These are phyloP conservation scores for Pongo pygmaeus DNA, from an alignment of 2,113 vertebrate genomes.

Conservation along the genomic window DNA sequence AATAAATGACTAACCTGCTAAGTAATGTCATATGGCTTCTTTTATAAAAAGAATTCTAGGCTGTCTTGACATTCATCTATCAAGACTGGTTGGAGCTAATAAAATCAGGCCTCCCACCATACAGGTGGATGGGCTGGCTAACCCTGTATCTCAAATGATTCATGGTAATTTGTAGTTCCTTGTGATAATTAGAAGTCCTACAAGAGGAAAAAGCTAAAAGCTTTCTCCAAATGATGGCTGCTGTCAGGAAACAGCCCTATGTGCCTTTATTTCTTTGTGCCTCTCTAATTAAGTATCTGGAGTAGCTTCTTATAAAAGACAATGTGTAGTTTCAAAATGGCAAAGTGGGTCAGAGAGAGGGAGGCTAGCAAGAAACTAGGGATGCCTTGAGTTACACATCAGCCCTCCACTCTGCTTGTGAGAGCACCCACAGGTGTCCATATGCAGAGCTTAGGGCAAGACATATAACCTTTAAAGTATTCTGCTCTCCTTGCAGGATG, in stretches of 20 bases:
- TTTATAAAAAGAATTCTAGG: background rate
- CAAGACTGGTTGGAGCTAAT: constrained; percentile 33
- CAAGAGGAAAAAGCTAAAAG: background rate
- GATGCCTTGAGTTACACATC: background rate
- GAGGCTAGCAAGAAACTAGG: background rate
- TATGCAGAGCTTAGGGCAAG: background rate
- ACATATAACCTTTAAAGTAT: background rate
- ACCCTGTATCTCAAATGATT: background rate
- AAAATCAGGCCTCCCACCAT: background rate
- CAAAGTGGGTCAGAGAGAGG: background rate
- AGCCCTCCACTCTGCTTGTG: background rate
- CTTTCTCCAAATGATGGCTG: background rate
- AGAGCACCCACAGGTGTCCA: background rate
- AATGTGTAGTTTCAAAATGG: background rate
- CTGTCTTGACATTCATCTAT: constrained; percentile 31
- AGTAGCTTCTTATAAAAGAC: background rate
- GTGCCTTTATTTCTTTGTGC: background rate
- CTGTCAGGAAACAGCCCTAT: background rate
- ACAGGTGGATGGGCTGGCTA: background rate
- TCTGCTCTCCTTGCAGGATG: background rate
- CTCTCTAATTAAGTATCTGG: background rate
- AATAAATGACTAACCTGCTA: background rate
- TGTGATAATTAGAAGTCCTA: background rate
- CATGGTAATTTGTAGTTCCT: background rate
- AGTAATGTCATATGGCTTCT: background rate